Evolutionary conservation across 2,113 vertebrate genomes (phyloP).

Genomic region (Sphyrna mokarran): DNA sequence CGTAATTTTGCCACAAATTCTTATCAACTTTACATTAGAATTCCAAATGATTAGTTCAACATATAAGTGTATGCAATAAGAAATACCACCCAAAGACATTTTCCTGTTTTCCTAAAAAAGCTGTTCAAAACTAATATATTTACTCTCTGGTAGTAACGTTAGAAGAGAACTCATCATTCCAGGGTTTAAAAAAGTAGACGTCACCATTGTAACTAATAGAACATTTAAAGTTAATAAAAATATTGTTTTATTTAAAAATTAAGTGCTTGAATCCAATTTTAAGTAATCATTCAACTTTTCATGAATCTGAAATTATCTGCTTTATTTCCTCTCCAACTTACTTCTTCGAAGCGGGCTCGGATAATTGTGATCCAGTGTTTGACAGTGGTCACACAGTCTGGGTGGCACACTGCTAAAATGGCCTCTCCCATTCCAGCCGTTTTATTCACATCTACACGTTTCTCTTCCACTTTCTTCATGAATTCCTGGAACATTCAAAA

Average conservation of each 20-base stretch:
- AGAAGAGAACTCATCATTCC: neutral
- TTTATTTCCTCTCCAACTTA: constrained; percentile 47
- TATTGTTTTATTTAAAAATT: neutral
- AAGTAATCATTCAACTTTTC: neutral
- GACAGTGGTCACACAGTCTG: constrained; percentile 93
- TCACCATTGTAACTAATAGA: neutral
- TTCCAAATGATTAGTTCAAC: neutral
- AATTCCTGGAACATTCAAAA: constrained; percentile 64
- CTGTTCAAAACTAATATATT: neutral
- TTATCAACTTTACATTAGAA: neutral
- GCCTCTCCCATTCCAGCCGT: constrained; percentile 84
- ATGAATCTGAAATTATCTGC: neutral
- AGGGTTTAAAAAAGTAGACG: neutral
- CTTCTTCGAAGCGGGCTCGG: constrained; percentile 92
- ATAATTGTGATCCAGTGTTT: constrained; percentile 99
- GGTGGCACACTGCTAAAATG: constrained; percentile 83
- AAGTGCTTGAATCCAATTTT: neutral
- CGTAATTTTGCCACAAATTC: neutral
- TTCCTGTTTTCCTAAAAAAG: neutral
- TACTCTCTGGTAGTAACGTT: neutral
- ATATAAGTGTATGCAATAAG: neutral
- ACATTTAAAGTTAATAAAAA: neutral
- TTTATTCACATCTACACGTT: constrained; percentile 75
- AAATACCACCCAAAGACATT: no score
- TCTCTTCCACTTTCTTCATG: constrained; percentile 95